Conservation (phyloP, 2,113 vertebrate genomes). For the Arizona elegans region DNA sequence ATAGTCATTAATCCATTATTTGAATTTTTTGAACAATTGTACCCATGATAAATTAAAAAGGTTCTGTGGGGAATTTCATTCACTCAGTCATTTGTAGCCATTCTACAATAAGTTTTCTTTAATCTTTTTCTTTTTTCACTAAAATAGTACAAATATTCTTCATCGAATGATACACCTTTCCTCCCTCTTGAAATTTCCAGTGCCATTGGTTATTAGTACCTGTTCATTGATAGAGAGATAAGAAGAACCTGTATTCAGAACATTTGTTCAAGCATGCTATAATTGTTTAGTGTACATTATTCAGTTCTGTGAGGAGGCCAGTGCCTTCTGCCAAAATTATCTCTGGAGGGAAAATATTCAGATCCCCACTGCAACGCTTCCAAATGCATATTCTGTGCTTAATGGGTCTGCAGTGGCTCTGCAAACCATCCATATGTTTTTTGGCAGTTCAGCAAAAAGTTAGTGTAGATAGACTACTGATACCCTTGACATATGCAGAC, state of each 20-base stretch:
- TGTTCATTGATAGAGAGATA: neutral
- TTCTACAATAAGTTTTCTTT: neutral
- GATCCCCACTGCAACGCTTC: neutral
- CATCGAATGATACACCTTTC: neutral
- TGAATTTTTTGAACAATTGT: neutral
- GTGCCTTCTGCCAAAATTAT: neutral
- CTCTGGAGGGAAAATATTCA: neutral
- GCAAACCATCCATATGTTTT: neutral
- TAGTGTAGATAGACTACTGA: neutral
- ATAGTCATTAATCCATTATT: neutral
- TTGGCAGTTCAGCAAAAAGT: neutral
- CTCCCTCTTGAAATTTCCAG: neutral
- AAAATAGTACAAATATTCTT: neutral
- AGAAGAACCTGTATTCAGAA: neutral
- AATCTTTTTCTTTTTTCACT: neutral
- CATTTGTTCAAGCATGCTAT: neutral
- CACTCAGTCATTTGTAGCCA: neutral
- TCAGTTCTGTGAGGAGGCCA: neutral
- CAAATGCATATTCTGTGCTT: neutral
- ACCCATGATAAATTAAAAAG: neutral
- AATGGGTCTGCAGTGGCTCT: neutral
- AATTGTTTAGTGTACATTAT: neutral
- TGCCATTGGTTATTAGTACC: neutral
- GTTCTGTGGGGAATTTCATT: neutral
- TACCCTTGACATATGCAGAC: neutral